phyloP scores from a whole-genome alignment of 2,797 vertebrate species.

The Epinephelus coioides region DNA sequence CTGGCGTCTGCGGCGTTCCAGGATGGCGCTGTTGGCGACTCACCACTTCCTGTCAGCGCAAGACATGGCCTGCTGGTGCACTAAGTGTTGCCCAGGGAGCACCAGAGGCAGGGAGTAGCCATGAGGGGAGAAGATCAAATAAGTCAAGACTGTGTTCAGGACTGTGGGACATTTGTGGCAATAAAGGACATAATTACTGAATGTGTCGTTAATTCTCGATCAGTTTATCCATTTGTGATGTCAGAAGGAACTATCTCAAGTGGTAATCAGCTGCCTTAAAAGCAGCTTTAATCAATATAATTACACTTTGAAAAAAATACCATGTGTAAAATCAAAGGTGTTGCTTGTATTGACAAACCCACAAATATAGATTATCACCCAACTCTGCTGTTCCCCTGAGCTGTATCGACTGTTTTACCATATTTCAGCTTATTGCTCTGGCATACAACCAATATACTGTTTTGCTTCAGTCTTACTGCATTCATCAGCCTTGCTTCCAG shows the following conservation, averaged over 20 bases:
- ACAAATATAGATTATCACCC: not conserved
- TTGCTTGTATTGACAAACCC: not conserved
- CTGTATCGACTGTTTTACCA: not conserved
- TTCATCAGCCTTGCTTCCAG: not conserved
- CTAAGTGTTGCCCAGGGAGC: slow-evolving; percentile 31
- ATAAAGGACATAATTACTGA: slow-evolving; percentile 23
- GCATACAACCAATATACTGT: not conserved
- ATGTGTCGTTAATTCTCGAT: slow-evolving; percentile 13
- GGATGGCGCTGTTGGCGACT: slow-evolving; percentile 30
- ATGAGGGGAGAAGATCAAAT: slow-evolving; percentile 41
- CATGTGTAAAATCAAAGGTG: not conserved
- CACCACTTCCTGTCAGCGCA: slow-evolving; percentile 52
- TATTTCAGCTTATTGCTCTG: not conserved
- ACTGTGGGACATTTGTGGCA: slow-evolving; percentile 4
- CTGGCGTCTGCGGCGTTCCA: slow-evolving; percentile 25
- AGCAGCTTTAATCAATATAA: slow-evolving; percentile 4
- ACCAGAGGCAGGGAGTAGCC: slow-evolving; percentile 22
- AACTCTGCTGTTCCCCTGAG: not conserved
- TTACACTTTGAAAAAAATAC: not conserved
- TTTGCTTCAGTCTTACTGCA: not conserved
- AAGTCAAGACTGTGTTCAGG: slow-evolving; percentile 20
- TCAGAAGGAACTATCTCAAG: slow-evolving; percentile 8
- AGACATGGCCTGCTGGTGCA: slow-evolving; percentile 42
- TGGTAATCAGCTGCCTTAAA: slow-evolving; percentile 8
- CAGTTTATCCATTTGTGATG: slow-evolving; percentile 20